These are phyloP conservation scores for Bos javanicus DNA, from an alignment of 2,113 vertebrate genomes.

Conservation along the genomic window DNA sequence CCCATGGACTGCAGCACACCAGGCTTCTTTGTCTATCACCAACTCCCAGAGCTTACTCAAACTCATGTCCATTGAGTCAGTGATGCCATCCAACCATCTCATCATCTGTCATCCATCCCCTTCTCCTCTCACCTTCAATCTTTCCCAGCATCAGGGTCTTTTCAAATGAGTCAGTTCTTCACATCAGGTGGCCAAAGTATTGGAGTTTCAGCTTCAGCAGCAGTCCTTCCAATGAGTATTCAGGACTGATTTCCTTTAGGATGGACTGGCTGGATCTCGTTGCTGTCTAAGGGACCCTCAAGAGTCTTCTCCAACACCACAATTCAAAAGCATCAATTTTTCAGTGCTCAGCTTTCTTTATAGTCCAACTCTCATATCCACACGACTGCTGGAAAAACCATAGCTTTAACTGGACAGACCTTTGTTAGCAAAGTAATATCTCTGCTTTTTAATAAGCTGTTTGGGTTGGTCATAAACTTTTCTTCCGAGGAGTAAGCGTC, in stretches of 20 bases:
- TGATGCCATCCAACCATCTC: not conserved
- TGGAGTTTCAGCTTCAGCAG: not conserved
- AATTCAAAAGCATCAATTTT: not conserved
- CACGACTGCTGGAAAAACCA: not conserved
- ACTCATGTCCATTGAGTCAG: not conserved
- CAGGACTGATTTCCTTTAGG: not conserved
- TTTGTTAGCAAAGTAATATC: not conserved
- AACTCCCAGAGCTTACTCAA: not conserved
- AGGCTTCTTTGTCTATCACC: not conserved
- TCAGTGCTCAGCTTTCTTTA: accelerated
- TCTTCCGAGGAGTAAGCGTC: not conserved
- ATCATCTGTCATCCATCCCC: not conserved
- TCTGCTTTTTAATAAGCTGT: not conserved
- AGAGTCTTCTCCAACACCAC: not conserved
- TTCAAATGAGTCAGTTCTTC: not conserved
- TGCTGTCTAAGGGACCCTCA: not conserved
- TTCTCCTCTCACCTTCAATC: not conserved
- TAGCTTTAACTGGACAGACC: not conserved
- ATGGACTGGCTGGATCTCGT: not conserved
- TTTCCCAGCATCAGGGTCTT: not conserved
- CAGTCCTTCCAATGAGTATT: not conserved
- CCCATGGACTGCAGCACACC: not conserved
- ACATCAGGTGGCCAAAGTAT: not conserved
- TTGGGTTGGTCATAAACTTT: not conserved
- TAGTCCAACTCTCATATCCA: not conserved